Conservation (phyloP, 2,888 invertebrate species). For the Temnothorax unifasciatus region DNA sequence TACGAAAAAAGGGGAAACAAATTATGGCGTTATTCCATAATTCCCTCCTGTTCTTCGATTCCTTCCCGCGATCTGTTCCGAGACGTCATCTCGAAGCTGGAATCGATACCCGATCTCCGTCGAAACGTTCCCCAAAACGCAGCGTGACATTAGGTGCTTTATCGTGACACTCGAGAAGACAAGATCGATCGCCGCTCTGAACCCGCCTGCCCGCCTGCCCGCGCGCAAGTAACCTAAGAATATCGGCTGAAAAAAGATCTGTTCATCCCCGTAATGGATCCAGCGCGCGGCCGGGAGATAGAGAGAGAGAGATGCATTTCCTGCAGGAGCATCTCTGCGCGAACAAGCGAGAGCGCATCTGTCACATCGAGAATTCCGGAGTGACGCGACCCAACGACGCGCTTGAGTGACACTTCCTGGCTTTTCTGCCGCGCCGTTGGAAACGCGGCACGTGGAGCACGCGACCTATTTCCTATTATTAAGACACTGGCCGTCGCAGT, state of each 20-base stretch:
- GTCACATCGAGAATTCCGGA: constrained; percentile 62
- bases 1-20: background rate
- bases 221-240: constrained; percentile 40
- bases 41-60: constrained; percentile 6
- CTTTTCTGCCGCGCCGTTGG: constrained; percentile 46
- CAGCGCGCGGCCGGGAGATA: background rate
- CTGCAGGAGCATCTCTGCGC: constrained; percentile 37
- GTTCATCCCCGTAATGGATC: constrained; percentile 54
- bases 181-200: constrained; percentile 50
- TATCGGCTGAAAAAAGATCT: constrained; percentile 59
- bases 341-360: constrained; percentile 36
- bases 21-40: constrained; percentile 8
- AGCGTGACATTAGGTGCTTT: constrained; percentile 53
- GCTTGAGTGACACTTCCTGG: constrained; percentile 74
- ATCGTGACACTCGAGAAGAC: constrained; percentile 60
- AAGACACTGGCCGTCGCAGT: constrained; percentile 58
- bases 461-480: constrained; percentile 75
- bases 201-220: constrained; percentile 12
- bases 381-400: constrained; percentile 60
- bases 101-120: constrained; percentile 45
- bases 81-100: background rate
- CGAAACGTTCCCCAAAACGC: constrained; percentile 43
- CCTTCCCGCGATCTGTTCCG: background rate
- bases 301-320: constrained; percentile 40
- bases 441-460: constrained; percentile 54